A percentile compares a stretch with the other conserved stretches of the same genome.
Evolutionary conservation across 1,140 invertebrate species (phyloP).

Genomic region (Penaeus vannamei): DNA sequence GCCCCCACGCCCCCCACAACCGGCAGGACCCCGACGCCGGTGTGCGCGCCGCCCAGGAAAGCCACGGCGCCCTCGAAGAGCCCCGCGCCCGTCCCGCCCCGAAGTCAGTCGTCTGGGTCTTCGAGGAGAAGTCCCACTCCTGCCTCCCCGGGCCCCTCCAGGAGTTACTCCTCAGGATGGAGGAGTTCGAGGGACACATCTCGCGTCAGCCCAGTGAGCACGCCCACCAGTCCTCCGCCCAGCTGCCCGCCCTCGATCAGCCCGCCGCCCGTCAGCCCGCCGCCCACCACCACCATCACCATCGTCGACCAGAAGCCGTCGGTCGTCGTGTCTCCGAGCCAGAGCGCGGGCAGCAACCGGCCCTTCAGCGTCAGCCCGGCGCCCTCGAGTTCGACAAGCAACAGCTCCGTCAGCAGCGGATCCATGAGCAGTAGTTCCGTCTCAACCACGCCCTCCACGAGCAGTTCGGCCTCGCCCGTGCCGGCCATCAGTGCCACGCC

Average conservation of each 20-base stretch:
- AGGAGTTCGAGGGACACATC: too few relatives aligned
- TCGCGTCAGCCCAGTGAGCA: not conserved
- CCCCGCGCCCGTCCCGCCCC: slow-evolving; percentile 32
- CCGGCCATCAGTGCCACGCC: slow-evolving; percentile 40
- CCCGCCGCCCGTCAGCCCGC: slow-evolving; percentile 44
- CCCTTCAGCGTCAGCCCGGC: slow-evolving; percentile 61
- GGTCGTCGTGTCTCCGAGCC: slow-evolving; percentile 52
- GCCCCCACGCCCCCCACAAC: not conserved
- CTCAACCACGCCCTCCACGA: slow-evolving; percentile 62
- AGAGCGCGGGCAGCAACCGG: slow-evolving; percentile 33
- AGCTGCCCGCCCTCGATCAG: slow-evolving; percentile 47
- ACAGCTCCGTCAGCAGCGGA: slow-evolving; percentile 55
- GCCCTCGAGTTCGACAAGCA: slow-evolving; percentile 49
- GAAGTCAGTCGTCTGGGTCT: not conserved
- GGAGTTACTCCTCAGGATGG: too few relatives aligned
- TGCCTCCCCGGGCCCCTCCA: too few relatives aligned
- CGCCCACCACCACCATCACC: slow-evolving; percentile 56
- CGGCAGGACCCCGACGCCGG: slow-evolving; percentile 35
- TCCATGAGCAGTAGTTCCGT: slow-evolving; percentile 54
- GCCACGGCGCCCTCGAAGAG: slow-evolving; percentile 34
- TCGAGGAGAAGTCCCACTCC: too few relatives aligned
- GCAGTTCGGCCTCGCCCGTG: slow-evolving; percentile 63
- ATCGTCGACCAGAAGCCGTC: slow-evolving; percentile 48
- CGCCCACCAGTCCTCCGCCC: slow-evolving; percentile 33
- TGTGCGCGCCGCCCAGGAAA: slow-evolving; percentile 34